Evolutionary conservation across 2,113 vertebrate genomes (phyloP), one percentile per base, ranked within the genome.

Genomic region (Eretmodus cyanostictus): DNA sequence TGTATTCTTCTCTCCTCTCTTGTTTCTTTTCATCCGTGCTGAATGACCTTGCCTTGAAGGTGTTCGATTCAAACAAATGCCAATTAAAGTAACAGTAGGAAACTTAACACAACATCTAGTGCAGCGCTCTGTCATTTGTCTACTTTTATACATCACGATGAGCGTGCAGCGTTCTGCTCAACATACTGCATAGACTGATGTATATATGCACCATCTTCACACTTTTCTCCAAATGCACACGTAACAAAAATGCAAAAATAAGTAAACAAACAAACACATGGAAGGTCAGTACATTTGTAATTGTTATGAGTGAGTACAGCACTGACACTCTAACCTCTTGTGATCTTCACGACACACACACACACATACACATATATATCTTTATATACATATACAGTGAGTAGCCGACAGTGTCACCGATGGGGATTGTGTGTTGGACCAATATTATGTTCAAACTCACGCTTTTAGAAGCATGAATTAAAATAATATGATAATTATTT

Each of bases 401-500:
- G 42, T 84, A 86, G 76, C 93, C 59, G 81, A 86, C 84, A 83
- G 42, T 81, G 61, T 94, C 82, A 93, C 91, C 88, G 59, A 91
- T 91, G 93, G 96, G 94, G 95, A 96, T 94, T 95, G 8, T 93
- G 93, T 92, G 90, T 93, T 89, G 87, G 82, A 95, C 90, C 93
- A 89, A 80, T 89, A 81, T 93, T 91, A 86, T 84, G 84, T 94
- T 92, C 89, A 95, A 93, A 93, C 94, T 95, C 93, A 92, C 93
- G 92, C 94, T 94, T 95, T 91, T 97, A 96, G 91, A 94, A 95
- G 96, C 96, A 97, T 97, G 96, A 92, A 92, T 91, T 94, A 91
- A 93, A 78, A 92, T 87, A 87, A 94, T 93, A 85, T 38, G 4
- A 87, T 90, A 59, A 88, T 91, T 96, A 92, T 94, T 91, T 88